These are phyloP conservation scores for Cotesia typhae DNA, from an alignment of 1,140 invertebrate genomes.

Conservation along the genomic window DNA sequence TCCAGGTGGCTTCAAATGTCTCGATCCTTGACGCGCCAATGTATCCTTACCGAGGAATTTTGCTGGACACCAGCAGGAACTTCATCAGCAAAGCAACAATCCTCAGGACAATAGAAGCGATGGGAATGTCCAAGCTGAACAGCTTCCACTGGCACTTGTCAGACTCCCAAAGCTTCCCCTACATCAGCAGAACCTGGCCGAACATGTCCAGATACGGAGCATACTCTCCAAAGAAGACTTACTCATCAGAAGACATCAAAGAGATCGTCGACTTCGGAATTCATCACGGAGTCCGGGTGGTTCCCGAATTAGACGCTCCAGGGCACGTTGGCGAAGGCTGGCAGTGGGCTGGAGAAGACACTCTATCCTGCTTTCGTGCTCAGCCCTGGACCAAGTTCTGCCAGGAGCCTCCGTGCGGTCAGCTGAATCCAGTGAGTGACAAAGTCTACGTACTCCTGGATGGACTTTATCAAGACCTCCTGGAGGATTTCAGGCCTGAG, in stretches of 20 bases:
- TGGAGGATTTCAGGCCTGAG: slow-evolving; percentile 74
- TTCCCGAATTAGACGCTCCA: slow-evolving; percentile 88
- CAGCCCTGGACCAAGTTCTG: slow-evolving; percentile 82
- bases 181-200: slow-evolving; percentile 74
- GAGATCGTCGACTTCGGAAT: slow-evolving; percentile 76
- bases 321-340: slow-evolving; percentile 90
- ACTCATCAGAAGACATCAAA: slow-evolving; percentile 64
- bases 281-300: slow-evolving; percentile 77
- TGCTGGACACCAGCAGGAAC: slow-evolving; percentile 82
- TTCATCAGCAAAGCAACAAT: slow-evolving; percentile 75
- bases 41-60: slow-evolving; percentile 79
- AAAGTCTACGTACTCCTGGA: slow-evolving; percentile 79
- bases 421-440: slow-evolving; percentile 80
- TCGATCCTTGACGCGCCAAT: slow-evolving; percentile 74
- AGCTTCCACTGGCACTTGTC: slow-evolving; percentile 65
- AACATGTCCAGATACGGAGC: slow-evolving; percentile 77
- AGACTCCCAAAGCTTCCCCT: slow-evolving; percentile 73
- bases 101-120: slow-evolving; percentile 80
- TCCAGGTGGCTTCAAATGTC: slow-evolving; percentile 71
- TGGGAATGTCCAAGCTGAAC: slow-evolving; percentile 84
- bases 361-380: slow-evolving; percentile 69
- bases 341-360: slow-evolving; percentile 71
- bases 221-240: slow-evolving; percentile 74
- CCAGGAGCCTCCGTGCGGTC: slow-evolving; percentile 87
- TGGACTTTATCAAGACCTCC: slow-evolving; percentile 76